Evolutionary conservation across 2,888 invertebrate genomes (phyloP), one percentile per base, ranked within the genome.

Genomic region (Stenolophus ochropezus): DNA sequence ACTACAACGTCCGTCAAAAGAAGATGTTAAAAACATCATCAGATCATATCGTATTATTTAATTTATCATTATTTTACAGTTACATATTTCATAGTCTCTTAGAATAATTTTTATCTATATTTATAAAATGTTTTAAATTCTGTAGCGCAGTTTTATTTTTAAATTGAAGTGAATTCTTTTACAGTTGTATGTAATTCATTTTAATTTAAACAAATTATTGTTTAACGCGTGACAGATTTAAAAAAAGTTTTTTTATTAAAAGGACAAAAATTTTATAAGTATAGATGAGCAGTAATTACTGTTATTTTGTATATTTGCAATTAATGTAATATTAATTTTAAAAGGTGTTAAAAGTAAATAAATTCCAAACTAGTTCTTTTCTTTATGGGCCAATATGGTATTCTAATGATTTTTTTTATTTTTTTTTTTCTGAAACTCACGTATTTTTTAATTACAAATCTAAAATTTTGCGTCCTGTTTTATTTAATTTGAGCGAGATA

Each of bases 71-170:
- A 8, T 27, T 27, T 69, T 33, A 69, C 27, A 33, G 18, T 11
- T 69, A 69, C 27, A 5, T 69, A 33, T 69, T 69, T 69, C 16
- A 69, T 16, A 18, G 33, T 33, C 4, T 69, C 33, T 16, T 69
- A 6, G 33, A 69, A 27, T 69, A 69, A 69, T 18, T 42, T 42
- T 42, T 42, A 51, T 51, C 16, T 16, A 51, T 51, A 51, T 49
- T 51, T 16, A 51, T 4, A 51, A 51, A 51, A n/a, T 51, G 1
- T 51, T 51, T 51, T 4, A 16, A 51, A 51, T 16, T 51, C 16
- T 51, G 51, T 18, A 5, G 4, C 6, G 51, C 51, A 16, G 14
- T 16, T 51, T 18, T 42, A 42, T 4, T 1, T 42, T 42, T 42
- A 11, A 42, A 42, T 42, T 42, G 11, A 42, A 42, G 11, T 42